Conservation (phyloP, 2,113 vertebrate species). For the Tetrao urogallus region DNA sequence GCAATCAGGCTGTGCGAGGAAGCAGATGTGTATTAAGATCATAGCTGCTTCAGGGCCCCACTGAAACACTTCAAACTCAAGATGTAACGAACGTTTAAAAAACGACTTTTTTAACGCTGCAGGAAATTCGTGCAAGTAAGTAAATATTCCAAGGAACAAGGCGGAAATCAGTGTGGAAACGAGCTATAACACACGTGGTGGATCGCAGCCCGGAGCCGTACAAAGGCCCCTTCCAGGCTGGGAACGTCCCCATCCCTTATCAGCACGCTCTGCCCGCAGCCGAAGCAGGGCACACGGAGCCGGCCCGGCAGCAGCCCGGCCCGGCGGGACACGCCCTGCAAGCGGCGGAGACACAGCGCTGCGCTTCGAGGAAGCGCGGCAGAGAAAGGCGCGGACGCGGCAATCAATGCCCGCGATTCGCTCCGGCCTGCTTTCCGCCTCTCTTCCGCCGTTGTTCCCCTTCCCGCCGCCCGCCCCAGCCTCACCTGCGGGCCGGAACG, state of each 20-base stretch:
- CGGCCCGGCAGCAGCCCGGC: fast-evolving
- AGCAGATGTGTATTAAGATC: neutral
- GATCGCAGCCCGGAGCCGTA: too few relatives aligned
- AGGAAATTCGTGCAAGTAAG: neutral
- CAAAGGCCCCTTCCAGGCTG: too few relatives aligned
- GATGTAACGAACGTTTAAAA: neutral
- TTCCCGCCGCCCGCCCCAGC: neutral
- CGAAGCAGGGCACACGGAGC: fast-evolving
- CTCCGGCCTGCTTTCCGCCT: neutral
- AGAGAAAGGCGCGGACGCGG: neutral
- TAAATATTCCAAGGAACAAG: neutral
- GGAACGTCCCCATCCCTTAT: too few relatives aligned
- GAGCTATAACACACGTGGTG: too few relatives aligned
- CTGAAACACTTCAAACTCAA: neutral
- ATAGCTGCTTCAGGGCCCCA: neutral
- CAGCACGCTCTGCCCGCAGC: neutral
- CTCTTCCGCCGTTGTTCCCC: neutral
- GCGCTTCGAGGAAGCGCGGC: neutral
- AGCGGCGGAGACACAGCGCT: neutral
- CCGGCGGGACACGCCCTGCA: neutral
- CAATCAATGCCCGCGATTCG: neutral
- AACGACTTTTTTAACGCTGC: neutral
- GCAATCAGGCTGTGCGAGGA: neutral
- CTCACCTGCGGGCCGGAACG: conserved; percentile 33
- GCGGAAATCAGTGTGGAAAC: fast-evolving